These are phyloP conservation scores for Volucella bombylans DNA, from an alignment of 2,888 invertebrate species.

Conservation along the genomic window DNA sequence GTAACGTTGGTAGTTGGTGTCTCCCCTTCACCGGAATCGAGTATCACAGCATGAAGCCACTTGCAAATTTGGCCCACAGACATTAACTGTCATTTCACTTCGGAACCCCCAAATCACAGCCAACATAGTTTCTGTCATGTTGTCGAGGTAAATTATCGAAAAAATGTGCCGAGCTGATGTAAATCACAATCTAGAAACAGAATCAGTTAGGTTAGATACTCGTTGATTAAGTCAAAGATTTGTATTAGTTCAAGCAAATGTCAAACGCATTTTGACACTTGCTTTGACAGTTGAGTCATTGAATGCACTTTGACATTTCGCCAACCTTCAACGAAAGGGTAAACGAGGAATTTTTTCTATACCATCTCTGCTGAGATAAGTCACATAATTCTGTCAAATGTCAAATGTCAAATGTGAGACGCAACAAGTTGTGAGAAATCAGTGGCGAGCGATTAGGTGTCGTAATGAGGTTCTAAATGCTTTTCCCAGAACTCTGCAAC, in stretches of 20 bases:
- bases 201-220: conserved; percentile 28
- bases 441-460: conserved; percentile 2
- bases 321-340: too few species aligned
- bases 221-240: background rate
- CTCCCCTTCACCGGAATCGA: background rate
- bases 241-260: too few species aligned
- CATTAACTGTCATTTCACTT: background rate
- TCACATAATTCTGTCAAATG: background rate
- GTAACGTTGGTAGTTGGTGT: too few species aligned
- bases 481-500: conserved; percentile 4
- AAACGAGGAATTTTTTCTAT: too few species aligned
- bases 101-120: conserved; percentile 34
- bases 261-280: conserved; percentile 15
- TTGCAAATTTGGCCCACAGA: conserved; percentile 40
- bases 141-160: conserved; percentile 8
- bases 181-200: background rate
- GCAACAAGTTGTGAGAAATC: background rate
- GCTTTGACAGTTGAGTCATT: background rate
- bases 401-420: background rate
- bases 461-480: conserved; percentile 8
- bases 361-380: too few species aligned
- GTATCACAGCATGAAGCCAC: conserved; percentile 62
- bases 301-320: too few species aligned
- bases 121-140: conserved; percentile 43
- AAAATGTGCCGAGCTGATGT: conserved; percentile 9